These are phyloP conservation scores for Pseudonaja textilis DNA, from an alignment of 2,113 vertebrate genomes.

Conservation along the genomic window DNA sequence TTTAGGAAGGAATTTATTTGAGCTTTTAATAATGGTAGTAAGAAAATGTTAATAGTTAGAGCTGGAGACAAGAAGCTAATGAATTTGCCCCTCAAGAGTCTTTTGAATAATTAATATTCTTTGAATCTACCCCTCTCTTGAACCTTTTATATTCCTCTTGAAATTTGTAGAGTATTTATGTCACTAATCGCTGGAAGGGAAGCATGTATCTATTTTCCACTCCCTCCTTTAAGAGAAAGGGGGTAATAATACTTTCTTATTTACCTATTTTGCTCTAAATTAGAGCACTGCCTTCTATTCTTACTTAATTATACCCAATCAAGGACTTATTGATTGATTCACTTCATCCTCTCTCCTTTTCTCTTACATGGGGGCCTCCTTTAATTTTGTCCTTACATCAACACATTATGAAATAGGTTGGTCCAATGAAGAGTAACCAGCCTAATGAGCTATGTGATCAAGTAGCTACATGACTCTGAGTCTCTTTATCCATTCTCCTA, in stretches of 20 bases:
- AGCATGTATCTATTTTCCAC: background rate
- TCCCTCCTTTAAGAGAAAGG: background rate
- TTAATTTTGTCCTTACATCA: background rate
- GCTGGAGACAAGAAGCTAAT: background rate
- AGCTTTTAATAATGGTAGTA: background rate
- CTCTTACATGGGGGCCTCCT: background rate
- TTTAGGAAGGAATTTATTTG: background rate
- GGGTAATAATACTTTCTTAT: background rate
- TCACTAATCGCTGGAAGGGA: background rate
- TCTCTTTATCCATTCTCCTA: background rate
- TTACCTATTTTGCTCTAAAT: background rate
- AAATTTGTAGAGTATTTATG: background rate
- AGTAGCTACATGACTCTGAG: background rate
- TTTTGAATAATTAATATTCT: constrained; percentile 5
- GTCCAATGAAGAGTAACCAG: background rate
- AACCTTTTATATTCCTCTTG: background rate
- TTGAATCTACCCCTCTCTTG: background rate
- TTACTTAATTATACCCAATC: background rate
- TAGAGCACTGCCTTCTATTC: background rate
- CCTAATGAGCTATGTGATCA: background rate
- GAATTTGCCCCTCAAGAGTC: background rate
- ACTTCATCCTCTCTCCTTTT: background rate
- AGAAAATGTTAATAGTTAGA: background rate
- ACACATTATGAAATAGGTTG: background rate
- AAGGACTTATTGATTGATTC: background rate